Evolutionary conservation across 1,140 invertebrate genomes (phyloP).

Genomic region (Phenacoccus solenopsis): DNA sequence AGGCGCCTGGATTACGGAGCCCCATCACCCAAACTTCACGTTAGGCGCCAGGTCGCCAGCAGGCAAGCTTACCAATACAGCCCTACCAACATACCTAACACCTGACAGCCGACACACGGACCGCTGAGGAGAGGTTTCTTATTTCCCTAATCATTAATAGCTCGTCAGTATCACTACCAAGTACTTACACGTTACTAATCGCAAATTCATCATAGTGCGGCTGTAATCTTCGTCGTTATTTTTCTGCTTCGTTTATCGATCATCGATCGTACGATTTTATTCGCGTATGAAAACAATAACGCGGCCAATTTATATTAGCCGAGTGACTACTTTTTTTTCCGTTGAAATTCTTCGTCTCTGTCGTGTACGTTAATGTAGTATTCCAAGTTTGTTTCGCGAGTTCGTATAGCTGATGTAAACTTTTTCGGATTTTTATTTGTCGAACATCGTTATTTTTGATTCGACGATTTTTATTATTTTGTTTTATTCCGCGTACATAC

Average conservation of each 20-base stretch:
- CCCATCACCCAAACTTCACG: background rate
- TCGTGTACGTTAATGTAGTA: background rate
- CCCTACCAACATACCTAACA: conserved; percentile 1
- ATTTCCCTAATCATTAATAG: conserved; percentile 3
- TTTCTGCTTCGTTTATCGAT: background rate
- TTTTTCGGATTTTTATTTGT: background rate
- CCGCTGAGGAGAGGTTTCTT: background rate
- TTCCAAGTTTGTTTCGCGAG: background rate
- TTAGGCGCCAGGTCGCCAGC: conserved; percentile 9
- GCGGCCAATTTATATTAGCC: no score
- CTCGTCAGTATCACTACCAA: background rate
- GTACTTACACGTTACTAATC: background rate
- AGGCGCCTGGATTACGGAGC: background rate
- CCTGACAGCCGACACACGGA: background rate
- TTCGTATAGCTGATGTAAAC: background rate
- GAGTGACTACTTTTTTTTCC: no score
- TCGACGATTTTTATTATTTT: no score
- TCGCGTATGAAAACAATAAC: background rate
- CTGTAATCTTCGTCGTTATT: background rate
- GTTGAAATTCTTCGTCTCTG: no score
- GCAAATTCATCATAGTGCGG: no score
- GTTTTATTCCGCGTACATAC: no score
- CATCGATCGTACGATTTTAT: background rate
- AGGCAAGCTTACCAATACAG: conserved; percentile 6
- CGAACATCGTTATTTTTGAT: background rate